A percentile compares a stretch with the other conserved stretches of the same genome.
These are phyloP conservation scores for Polyommatus icarus DNA, from an alignment of 2,888 invertebrate genomes.

Conservation along the genomic window DNA sequence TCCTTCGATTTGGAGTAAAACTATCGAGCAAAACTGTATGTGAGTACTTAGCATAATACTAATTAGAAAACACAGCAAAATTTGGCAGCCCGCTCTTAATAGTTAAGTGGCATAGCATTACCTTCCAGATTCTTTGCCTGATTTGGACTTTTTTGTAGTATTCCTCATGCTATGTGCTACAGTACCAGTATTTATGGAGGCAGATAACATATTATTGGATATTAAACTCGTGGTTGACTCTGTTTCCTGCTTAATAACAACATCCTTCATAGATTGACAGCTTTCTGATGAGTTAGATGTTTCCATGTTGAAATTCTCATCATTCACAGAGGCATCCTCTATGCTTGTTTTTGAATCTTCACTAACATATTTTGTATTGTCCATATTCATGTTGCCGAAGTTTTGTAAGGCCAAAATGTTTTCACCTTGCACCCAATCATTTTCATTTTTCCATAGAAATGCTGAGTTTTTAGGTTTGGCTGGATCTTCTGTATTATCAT, in stretches of 20 bases:
- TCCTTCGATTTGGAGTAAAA: no score
- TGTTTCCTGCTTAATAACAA: conserved; percentile 60
- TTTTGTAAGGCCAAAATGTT: conserved; percentile 66
- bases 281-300: conserved; percentile 76
- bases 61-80: no score
- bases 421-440: conserved; percentile 66
- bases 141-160: conserved; percentile 62
- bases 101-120: conserved; percentile 40
- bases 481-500: conserved; percentile 70
- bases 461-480: conserved; percentile 74
- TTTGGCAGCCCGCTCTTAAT: no score
- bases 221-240: conserved; percentile 59
- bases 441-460: conserved; percentile 69
- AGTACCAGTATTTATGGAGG: conserved; percentile 59
- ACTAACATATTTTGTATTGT: conserved; percentile 67
- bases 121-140: conserved; percentile 71
- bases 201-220: conserved; percentile 57
- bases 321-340: conserved; percentile 72
- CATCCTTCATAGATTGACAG: conserved; percentile 72
- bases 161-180: conserved; percentile 58
- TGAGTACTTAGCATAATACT: no score
- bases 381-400: conserved; percentile 61
- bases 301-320: conserved; percentile 75
- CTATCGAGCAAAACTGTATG: no score
- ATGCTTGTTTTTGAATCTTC: conserved; percentile 75